These are phyloP conservation scores for Ichneumon xanthorius DNA, from an alignment of 2,888 invertebrate genomes.

Conservation along the genomic window DNA sequence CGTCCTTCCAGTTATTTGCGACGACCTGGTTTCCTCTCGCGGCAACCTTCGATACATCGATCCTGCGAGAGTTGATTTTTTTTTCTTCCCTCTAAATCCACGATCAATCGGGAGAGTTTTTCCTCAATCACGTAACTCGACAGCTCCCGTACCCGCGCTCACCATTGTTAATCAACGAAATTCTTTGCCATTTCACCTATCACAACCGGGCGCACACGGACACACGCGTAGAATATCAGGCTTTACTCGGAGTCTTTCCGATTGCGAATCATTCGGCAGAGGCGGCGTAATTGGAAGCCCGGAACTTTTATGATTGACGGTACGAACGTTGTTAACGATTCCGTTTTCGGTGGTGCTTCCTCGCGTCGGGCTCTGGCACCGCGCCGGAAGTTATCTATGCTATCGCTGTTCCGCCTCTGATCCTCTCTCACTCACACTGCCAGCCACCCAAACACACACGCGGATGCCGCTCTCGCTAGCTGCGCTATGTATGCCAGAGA, in stretches of 20 bases:
- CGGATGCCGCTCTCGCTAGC: not conserved
- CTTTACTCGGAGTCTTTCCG: conserved; percentile 45
- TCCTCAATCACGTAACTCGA: conserved; percentile 10
- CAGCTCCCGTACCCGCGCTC: not conserved
- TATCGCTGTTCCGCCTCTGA: conserved; percentile 47
- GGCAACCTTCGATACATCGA: conserved; percentile 9
- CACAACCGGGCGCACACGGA: conserved; percentile 8
- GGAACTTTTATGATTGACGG: conserved; percentile 64
- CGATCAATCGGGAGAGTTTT: conserved; percentile 32
- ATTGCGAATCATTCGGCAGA: conserved; percentile 53
- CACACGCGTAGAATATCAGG: conserved; percentile 11
- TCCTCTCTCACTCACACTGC: conserved; percentile 12
- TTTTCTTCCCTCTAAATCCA: not conserved
- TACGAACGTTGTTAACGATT: conserved; percentile 64
- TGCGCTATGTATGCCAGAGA: not conserved
- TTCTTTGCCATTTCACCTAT: conserved; percentile 41
- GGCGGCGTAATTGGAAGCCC: conserved; percentile 63
- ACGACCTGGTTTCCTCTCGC: conserved; percentile 13
- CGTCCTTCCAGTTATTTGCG: conserved; percentile 3
- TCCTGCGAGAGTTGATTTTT: not conserved
- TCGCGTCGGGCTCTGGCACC: conserved; percentile 42
- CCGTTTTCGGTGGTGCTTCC: conserved; percentile 62
- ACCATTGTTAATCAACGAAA: conserved; percentile 55
- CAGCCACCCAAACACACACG: not conserved
- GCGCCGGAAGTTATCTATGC: conserved; percentile 59